Evolutionary conservation across 2,797 vertebrate species (phyloP), one percentile per base, ranked within the genome.

Genomic region (Coreius guichenoti): DNA sequence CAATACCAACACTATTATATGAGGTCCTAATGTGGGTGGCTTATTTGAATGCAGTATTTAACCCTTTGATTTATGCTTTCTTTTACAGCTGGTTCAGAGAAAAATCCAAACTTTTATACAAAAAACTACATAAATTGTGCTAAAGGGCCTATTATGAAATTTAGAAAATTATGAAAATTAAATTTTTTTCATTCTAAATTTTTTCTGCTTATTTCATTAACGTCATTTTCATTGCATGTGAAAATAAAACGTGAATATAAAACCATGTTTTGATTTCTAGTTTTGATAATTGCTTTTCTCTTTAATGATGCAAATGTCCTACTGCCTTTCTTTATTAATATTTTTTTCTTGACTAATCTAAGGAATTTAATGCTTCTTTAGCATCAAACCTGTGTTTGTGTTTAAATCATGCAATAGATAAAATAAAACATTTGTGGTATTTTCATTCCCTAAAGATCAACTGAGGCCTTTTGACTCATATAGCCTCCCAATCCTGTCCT

Each of bases 21-120:
- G 95, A 97, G 86, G 88, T 86, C 4, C 86, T 97, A 49, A 92
- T 94, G 88, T 97, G 96, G 95, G 92, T 96, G 81, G 95, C 95
- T 14, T 95, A 96, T 81, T 91, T 96, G 73, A 98, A 98, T 86
- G 97, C 96, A 33, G 92, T 93, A 39, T 91, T 97, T 36, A 98
- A 97, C 82, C 96, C 97, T 16, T 90, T 97, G 51, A 92, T 97
- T 88, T 98, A 97, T 85, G 95, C 95, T 4, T 97, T 96, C 91
- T 97, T 97, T 91, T 96, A 96, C 80, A 91, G 90, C 16, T 96
- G 96, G 95, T 97, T 98, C 91, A 93, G 95, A 84, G 94, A 83
- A 47, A 95, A 95, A 29, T 80, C 96, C 61, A 96, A 93, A 86
- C 83, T 94, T 11, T n/a, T 90, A 4, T 29, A 72, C 17, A 39